Conservation (phyloP, 2,113 vertebrate species). For the Rhea americana region DNA sequence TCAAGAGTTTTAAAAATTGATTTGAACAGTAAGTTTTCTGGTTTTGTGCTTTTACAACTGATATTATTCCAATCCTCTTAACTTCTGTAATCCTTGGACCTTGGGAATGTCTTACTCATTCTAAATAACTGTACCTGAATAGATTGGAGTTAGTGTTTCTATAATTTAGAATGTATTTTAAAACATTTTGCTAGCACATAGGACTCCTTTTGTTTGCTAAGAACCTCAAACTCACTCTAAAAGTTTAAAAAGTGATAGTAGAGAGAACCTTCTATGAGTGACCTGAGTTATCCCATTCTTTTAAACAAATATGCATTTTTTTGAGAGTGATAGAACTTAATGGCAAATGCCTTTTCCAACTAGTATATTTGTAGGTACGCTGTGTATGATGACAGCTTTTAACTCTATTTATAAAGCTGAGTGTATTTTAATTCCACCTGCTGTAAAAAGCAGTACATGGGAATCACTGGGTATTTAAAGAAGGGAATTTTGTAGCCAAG, state of each 20-base stretch:
- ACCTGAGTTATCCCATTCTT: background rate
- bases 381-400: background rate
- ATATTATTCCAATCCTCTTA: background rate
- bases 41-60: background rate
- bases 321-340: background rate
- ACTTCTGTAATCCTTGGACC: background rate
- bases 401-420: background rate
- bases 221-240: background rate
- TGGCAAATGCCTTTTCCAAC: background rate
- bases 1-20: background rate
- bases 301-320: background rate
- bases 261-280: background rate
- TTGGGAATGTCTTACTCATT: background rate
- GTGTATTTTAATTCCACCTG: background rate
- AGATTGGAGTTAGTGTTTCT: background rate
- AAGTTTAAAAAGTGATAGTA: background rate
- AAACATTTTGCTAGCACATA: background rate
- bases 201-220: background rate
- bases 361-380: background rate
- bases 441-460: background rate
- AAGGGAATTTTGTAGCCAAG: background rate
- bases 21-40: background rate
- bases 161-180: background rate
- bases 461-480: background rate
- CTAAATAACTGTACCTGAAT: background rate